Evolutionary conservation across 2,888 invertebrate genomes (phyloP).

Genomic region (Boloria euphrosyne): DNA sequence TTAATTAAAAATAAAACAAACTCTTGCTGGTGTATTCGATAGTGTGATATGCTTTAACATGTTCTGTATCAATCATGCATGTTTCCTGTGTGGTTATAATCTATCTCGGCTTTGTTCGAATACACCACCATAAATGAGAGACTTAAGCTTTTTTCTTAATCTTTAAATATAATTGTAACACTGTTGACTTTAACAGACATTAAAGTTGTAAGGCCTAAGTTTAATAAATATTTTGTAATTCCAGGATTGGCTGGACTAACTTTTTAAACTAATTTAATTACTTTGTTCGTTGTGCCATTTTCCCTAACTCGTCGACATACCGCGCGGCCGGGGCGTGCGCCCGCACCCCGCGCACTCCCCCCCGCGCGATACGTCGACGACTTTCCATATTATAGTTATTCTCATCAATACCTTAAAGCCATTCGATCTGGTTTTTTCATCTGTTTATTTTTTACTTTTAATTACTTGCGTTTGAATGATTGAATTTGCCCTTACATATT

Average conservation of each 20-base stretch:
- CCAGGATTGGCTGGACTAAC: slow-evolving; percentile 79
- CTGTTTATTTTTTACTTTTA: not conserved
- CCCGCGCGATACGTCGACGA: slow-evolving; percentile 57
- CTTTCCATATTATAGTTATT: slow-evolving; percentile 46
- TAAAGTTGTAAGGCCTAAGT: too few relatives aligned
- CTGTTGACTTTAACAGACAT: too few relatives aligned
- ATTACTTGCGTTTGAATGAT: not conserved
- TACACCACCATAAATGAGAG: too few relatives aligned
- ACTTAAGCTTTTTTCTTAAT: too few relatives aligned
- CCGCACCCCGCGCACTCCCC: slow-evolving; percentile 68
- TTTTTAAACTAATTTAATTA: slow-evolving; percentile 55
- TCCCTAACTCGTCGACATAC: slow-evolving; percentile 55
- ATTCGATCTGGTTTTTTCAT: slow-evolving; percentile 14
- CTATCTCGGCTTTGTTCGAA: too few relatives aligned
- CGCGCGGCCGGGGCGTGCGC: slow-evolving; percentile 55
- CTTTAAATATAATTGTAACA: too few relatives aligned
- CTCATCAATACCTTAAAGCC: slow-evolving; percentile 35
- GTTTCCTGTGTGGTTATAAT: too few relatives aligned
- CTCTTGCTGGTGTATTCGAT: too few relatives aligned
- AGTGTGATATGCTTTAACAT: too few relatives aligned
- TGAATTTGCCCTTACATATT: not conserved
- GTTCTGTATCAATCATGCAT: too few relatives aligned
- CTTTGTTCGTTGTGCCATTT: slow-evolving; percentile 81
- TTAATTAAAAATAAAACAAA: too few relatives aligned
- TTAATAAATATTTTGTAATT: slow-evolving; percentile 45